A percentile compares a stretch with the other conserved stretches of the same genome.
phyloP scores from a whole-genome alignment of 2,113 vertebrate genomes.

The Cichladusa arquata region DNA sequence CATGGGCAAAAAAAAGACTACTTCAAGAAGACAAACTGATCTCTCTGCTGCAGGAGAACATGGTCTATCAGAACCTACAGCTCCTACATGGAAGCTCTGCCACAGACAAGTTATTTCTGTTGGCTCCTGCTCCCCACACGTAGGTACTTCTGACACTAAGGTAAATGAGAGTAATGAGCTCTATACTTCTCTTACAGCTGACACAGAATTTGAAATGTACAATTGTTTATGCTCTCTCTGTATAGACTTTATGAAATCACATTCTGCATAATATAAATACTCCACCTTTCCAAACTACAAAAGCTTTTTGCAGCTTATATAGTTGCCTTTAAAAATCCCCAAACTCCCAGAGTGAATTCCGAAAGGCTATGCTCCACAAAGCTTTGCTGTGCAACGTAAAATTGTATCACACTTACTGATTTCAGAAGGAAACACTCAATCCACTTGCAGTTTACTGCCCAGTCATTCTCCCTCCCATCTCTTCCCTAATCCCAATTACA shows the following conservation, averaged over 20 bases:
- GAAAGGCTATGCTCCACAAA: not conserved
- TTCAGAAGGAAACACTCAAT: not conserved
- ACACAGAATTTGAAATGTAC: not conserved
- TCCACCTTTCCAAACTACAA: not conserved
- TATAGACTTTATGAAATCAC: not conserved
- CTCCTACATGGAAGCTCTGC: not conserved
- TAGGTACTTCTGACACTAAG: not conserved
- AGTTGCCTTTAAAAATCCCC: not conserved
- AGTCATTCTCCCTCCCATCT: not conserved
- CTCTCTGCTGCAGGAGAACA: not conserved
- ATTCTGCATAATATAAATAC: not conserved
- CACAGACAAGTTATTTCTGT: not conserved
- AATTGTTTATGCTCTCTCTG: not conserved
- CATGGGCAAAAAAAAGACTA: not conserved
- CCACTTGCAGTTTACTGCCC: not conserved
- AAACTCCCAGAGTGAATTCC: not conserved
- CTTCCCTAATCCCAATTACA: not conserved
- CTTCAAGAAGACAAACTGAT: not conserved
- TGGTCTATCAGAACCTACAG: not conserved
- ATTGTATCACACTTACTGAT: not conserved
- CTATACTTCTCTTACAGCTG: not conserved
- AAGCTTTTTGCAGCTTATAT: not conserved
- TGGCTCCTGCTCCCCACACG: not conserved
- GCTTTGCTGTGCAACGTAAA: not conserved
- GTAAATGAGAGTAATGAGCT: not conserved